Conservation (phyloP, 2,113 vertebrate species). For the Gymnarchus niloticus region DNA sequence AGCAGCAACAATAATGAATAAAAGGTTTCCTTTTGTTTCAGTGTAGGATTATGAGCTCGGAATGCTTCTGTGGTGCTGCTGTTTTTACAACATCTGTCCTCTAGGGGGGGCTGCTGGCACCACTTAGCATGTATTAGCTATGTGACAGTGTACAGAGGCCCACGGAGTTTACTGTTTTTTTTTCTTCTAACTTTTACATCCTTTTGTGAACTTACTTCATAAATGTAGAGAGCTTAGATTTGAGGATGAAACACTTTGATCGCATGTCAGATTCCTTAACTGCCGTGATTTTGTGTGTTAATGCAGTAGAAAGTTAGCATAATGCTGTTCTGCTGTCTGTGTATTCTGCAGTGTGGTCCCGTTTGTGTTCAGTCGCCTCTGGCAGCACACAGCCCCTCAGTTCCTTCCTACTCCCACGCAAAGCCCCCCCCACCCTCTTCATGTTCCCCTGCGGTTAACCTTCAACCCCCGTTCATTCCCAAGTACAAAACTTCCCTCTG, state of each 20-base stretch:
- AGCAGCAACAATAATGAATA: not conserved
- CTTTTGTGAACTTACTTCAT: too few relatives aligned
- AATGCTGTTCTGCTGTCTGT: not conserved
- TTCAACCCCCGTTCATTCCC: not conserved
- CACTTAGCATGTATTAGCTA: not conserved
- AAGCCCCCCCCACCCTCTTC: not conserved
- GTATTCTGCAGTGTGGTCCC: not conserved
- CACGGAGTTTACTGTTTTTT: too few relatives aligned
- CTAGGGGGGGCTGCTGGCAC: not conserved
- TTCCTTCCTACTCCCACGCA: not conserved
- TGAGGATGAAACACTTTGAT: not conserved
- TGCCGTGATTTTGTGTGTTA: not conserved
- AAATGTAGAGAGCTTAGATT: too few relatives aligned
- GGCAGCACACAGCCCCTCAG: not conserved
- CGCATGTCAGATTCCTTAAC: not conserved
- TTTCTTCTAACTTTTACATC: too few relatives aligned
- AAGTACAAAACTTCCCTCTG: not conserved
- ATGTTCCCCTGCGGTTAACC: not conserved
- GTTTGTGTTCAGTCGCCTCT: not conserved
- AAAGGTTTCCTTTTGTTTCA: too few relatives aligned
- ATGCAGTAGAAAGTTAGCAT: not conserved
- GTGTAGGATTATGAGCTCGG: not conserved
- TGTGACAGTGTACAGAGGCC: not conserved
- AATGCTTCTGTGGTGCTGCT: not conserved
- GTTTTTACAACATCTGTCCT: not conserved